A percentile compares a stretch with the other conserved stretches of the same genome.
Conservation (phyloP, 2,797 vertebrate species). For the Heteromormyrus szaboi region DNA sequence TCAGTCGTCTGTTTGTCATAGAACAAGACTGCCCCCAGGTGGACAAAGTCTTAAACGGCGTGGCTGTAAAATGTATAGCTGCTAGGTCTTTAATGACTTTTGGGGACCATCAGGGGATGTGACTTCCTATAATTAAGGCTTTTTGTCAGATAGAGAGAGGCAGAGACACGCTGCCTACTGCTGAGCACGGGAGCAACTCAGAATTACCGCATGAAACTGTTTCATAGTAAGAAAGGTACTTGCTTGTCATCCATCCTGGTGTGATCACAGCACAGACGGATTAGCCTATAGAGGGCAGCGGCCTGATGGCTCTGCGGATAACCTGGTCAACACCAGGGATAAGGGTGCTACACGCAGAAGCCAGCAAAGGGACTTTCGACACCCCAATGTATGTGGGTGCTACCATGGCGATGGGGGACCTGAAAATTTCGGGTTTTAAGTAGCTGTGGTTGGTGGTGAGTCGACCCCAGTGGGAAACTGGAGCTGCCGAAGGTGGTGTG, state of each 20-base stretch:
- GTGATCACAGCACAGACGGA: background rate
- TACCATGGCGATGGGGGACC: conserved; percentile 62
- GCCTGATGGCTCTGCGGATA: background rate
- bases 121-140: background rate
- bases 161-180: background rate
- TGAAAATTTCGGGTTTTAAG: conserved; percentile 55
- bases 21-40: conserved; percentile 61
- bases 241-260: background rate
- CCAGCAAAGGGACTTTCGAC: conserved; percentile 42
- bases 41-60: conserved; percentile 52
- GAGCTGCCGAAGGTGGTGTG: background rate
- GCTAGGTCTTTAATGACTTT: background rate
- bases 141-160: background rate
- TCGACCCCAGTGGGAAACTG: conserved; percentile 23
- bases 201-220: background rate
- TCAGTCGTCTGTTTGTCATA: conserved; percentile 44
- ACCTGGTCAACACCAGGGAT: background rate
- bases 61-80: background rate
- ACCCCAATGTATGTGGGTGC: conserved; percentile 55
- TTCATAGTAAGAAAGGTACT: background rate
- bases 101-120: background rate
- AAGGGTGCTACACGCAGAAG: conserved; percentile 32
- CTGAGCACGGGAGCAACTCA: background rate
- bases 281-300: background rate
- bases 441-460: conserved; percentile 53